phyloP scores from a whole-genome alignment of 1,140 invertebrate genomes.

The Tetragnatha versicolor region DNA sequence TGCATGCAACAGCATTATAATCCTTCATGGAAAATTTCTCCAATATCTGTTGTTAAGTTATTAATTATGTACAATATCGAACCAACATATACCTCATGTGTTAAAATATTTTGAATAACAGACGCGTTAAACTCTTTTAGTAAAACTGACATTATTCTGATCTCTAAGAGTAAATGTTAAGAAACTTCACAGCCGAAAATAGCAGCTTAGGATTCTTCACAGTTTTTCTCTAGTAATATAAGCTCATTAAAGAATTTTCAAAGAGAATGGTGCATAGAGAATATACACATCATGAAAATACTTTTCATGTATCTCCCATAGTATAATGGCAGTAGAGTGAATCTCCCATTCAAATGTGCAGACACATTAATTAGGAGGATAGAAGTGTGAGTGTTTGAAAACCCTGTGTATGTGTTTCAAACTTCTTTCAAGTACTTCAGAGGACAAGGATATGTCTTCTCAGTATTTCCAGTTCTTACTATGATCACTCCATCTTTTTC shows the following conservation, averaged over 20 bases:
- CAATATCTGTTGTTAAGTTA: too few relatives aligned
- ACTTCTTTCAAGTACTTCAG: conserved; percentile 68
- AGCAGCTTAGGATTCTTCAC: too few relatives aligned
- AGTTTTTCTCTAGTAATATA: conserved; percentile 51
- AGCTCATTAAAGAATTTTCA: conserved; percentile 11
- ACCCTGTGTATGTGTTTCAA: conserved; percentile 54
- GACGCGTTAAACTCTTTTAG: too few relatives aligned
- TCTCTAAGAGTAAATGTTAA: too few relatives aligned
- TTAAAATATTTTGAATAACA: too few relatives aligned
- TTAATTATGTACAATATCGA: too few relatives aligned
- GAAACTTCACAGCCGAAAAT: too few relatives aligned
- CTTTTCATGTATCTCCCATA: conserved; percentile 26
- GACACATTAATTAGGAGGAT: background rate
- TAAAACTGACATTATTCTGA: too few relatives aligned
- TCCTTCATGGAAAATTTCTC: too few relatives aligned
- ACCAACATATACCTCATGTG: too few relatives aligned
- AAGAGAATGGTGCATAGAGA: conserved; percentile 12
- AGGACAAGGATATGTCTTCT: conserved; percentile 73
- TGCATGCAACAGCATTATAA: too few relatives aligned
- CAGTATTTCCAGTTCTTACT: conserved; percentile 87
- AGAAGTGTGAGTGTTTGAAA: conserved; percentile 4
- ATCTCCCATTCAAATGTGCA: background rate
- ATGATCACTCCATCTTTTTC: conserved; percentile 91
- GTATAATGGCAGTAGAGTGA: conserved; percentile 22
- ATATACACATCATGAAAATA: conserved; percentile 46